Base-by-base conservation (phyloP, 2,888 invertebrate genomes). In the Nezara viridula region DNA sequence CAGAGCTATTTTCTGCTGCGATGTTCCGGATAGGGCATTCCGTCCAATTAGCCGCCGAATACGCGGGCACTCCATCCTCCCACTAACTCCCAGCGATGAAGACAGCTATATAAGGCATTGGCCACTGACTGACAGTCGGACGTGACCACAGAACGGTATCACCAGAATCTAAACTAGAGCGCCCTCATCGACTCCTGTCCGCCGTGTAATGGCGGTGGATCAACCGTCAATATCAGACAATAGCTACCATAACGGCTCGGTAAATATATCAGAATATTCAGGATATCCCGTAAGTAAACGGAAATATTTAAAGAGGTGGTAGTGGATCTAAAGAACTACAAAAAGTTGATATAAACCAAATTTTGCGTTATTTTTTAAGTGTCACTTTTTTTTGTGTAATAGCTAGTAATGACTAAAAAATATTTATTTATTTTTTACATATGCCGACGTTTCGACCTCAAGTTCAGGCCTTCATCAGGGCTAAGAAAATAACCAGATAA, bases 41-140 rank as follows among this genome's bases (percentile, higher is more conserved):
- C 81, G 12, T 10, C 44, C 81, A 44, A 81, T 44, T 81, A 44
- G n/a, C 44, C 2, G 1, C 12, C 81, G 24, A n/a, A 81, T 10
- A 44, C 24, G 81, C 81, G 44, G n/a, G 44, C 40, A 81, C 81
- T 44, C 44, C 44, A 81, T 37, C 44, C 37, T 24, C 44, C 24
- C 81, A n/a, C 81, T n/a, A 24, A 40, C 81, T 47, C 81, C n/a
- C 81, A 47, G 12, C 24, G 81, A 44, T 81, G 81, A 81, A 81
- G 81, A 81, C 81, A 81, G 81, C 44, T 81, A 81, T 81, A 81
- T 81, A 81, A 81, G 81, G n/a, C 81, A 47, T 44, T 40, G 81
- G 40, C 81, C n/a, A 81, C 44, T 81, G 81, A 81, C 81, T 81
- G 81, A 81, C 81, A 47, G 81, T 73, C 66, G 81, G 44, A 81